phyloP scores from a whole-genome alignment of 1,140 invertebrate genomes.

The Tetramorium parvispinum region DNA sequence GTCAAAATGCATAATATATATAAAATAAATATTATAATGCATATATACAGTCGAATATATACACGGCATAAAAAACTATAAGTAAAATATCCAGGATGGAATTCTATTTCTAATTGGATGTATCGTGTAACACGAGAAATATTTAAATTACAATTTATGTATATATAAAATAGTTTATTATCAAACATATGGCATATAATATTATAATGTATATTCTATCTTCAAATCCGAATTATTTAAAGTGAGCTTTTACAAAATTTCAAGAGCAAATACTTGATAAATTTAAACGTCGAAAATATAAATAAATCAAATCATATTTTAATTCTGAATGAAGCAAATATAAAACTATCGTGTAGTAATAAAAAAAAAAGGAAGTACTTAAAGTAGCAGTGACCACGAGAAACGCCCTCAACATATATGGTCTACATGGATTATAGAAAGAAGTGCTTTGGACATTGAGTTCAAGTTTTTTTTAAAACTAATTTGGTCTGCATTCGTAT shows the following conservation, averaged over 20 bases:
- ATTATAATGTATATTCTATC: no score
- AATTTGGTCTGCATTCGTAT: neutral
- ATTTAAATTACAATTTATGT: neutral
- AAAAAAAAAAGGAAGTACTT: neutral
- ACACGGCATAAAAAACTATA: neutral
- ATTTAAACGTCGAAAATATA: neutral
- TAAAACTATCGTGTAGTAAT: neutral
- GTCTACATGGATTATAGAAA: neutral
- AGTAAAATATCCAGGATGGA: neutral
- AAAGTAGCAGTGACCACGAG: no score
- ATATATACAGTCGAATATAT: neutral
- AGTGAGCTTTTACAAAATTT: neutral
- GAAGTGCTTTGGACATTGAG: neutral
- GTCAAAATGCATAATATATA: no score
- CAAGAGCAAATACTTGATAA: neutral
- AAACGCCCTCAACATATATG: neutral
- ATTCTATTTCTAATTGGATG: neutral
- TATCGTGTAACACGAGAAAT: neutral
- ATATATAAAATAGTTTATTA: neutral
- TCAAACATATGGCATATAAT: neutral
- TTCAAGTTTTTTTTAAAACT: neutral
- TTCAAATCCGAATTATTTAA: slow-evolving; percentile 8
- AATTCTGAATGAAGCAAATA: neutral
- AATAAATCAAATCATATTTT: neutral
- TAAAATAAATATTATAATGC: no score